phyloP scores from a whole-genome alignment of 2,113 vertebrate species.

The Ageneiosus marmoratus region DNA sequence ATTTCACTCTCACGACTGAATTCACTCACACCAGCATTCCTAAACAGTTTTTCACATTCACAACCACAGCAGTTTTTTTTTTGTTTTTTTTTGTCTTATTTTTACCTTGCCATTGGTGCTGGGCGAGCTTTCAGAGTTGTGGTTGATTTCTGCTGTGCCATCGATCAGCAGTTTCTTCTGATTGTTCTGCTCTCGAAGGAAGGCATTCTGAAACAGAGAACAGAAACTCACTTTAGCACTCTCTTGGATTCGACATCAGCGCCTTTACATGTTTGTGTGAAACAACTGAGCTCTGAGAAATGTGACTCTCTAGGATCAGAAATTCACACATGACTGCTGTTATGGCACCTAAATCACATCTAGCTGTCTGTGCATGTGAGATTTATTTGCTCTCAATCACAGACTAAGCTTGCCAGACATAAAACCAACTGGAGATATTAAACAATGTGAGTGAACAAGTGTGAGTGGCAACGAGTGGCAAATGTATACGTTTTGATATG shows the following conservation, averaged over 20 bases:
- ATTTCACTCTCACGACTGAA: too few relatives aligned
- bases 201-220: conserved; percentile 75
- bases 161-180: conserved; percentile 84
- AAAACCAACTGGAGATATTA: neutral
- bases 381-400: too few relatives aligned
- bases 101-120: conserved; percentile 90
- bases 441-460: neutral
- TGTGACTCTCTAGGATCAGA: neutral
- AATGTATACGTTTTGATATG: neutral
- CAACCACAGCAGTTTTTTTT: too few relatives aligned
- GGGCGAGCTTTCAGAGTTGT: conserved; percentile 79
- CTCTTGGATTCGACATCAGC: neutral
- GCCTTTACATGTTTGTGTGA: neutral
- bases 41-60: too few relatives aligned
- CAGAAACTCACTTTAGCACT: neutral
- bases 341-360: too few relatives aligned
- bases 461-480: too few relatives aligned
- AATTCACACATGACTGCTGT: neutral
- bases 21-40: too few relatives aligned
- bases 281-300: neutral
- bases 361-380: neutral
- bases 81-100: neutral
- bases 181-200: conserved; percentile 89
- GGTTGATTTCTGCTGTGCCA: conserved; percentile 80
- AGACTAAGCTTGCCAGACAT: neutral